Evolutionary conservation across 2,797 vertebrate species (phyloP), one percentile per base, ranked within the genome.

Genomic region (Acrossocheilus fasciatus): DNA sequence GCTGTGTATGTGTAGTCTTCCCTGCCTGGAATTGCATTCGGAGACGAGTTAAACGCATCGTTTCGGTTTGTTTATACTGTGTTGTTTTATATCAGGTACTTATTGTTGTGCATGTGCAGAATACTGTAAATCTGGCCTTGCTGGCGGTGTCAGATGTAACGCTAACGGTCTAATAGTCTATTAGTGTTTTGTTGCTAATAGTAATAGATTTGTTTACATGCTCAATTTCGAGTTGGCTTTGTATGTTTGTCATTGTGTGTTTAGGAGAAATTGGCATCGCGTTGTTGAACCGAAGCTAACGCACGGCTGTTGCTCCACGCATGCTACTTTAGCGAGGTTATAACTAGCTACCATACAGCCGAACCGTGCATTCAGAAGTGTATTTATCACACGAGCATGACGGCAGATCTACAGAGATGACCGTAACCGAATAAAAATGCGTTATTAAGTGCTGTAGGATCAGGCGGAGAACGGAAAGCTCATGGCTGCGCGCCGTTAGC

Each of bases 271-370:
- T 36, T 50, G 4, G n/a, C 43, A 8, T 72, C 76, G 66, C 30
- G 20, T 66, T 64, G 30, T 74, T 68, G 36, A 72, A 39, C 14
- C 30, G 41, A 50, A 81, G 36, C 47, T 78, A 72, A 17, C 14
- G n/a, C 66, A 17, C 57, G 30, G 68, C 45, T 66, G 14, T 50
- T 74, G 15, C 43, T 59, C 43, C 26, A 41, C 68, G 78, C 68
- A 41, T 73, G 77, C 69, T 78, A 86, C 76, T 81, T 86, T 80
- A 59, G 52, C 76, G 50, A 62, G 57, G 26, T n/a, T 26, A 23
- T 47, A 17, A 57, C 20, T 57, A 59, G 68, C 77, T 81, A 81
- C 64, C 57, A 20, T 20, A 20, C 20, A 52, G 23, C 69, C 39
- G 30, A 64, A n/a, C 84, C n/a, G 20, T 72, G 78, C 23, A 6